Evolutionary conservation across 2,797 vertebrate genomes (phyloP).

Genomic region (Sebastes baramenuke): DNA sequence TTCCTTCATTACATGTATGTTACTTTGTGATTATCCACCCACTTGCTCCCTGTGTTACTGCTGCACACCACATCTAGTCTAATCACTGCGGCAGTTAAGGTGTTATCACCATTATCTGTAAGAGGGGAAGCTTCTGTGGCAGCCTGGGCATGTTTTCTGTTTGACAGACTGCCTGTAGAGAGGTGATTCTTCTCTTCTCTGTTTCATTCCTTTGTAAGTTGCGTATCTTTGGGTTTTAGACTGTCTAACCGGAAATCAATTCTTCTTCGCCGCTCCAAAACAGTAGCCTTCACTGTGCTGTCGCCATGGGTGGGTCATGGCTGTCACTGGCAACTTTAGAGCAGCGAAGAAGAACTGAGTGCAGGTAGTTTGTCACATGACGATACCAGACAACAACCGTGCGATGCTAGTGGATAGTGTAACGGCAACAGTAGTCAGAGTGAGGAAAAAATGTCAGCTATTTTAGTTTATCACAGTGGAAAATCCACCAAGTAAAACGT

Average conservation of each 20-base stretch:
- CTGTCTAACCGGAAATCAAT: not conserved
- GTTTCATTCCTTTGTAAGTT: not conserved
- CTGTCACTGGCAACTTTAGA: too few relatives aligned
- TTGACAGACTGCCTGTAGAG: not conserved
- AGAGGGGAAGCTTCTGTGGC: not conserved
- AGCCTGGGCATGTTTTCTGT: not conserved
- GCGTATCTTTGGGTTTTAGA: not conserved
- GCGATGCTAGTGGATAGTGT: too few relatives aligned
- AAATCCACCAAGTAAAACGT: too few relatives aligned
- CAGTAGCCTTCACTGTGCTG: too few relatives aligned
- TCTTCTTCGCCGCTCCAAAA: too few relatives aligned
- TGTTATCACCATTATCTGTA: slow-evolving; percentile 8
- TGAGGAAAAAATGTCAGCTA: too few relatives aligned
- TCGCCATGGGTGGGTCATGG: too few relatives aligned
- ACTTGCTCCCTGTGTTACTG: not conserved
- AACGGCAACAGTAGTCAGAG: too few relatives aligned
- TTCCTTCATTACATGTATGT: not conserved
- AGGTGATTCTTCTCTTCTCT: not conserved
- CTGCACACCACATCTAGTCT: not conserved
- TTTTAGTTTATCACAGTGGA: too few relatives aligned
- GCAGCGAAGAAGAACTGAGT: too few relatives aligned
- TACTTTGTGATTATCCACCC: not conserved
- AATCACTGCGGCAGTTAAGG: not conserved
- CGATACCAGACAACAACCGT: too few relatives aligned
- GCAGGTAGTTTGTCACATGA: too few relatives aligned